These are phyloP conservation scores for Spilosoma lubricipeda DNA, from an alignment of 2,888 invertebrate genomes.

Conservation along the genomic window DNA sequence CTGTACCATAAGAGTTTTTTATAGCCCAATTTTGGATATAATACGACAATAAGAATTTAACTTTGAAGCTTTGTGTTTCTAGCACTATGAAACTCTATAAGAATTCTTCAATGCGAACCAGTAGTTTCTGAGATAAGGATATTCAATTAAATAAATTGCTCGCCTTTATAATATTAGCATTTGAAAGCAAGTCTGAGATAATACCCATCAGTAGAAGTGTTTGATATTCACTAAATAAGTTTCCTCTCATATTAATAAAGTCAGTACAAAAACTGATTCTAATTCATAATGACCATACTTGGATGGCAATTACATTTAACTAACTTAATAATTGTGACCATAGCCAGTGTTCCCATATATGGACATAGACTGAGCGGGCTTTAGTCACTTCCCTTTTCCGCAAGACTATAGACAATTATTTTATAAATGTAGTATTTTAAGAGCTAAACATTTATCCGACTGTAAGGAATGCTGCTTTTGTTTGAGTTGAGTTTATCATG, in stretches of 20 bases:
- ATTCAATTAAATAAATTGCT: no score
- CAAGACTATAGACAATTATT: constrained; percentile 29
- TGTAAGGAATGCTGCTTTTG: background rate
- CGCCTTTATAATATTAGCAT: no score
- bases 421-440: constrained; percentile 10
- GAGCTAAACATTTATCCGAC: constrained; percentile 6
- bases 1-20: background rate
- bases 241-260: constrained; percentile 25
- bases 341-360: constrained; percentile 30
- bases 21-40: no score
- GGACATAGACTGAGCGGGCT: constrained; percentile 18
- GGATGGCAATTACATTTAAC: constrained; percentile 43
- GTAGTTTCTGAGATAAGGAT: no score
- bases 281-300: constrained; percentile 46
- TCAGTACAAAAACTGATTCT: constrained; percentile 38
- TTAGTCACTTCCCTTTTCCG: constrained; percentile 49
- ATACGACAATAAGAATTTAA: no score
- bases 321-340: constrained; percentile 47
- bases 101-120: no score
- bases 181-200: no score
- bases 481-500: background rate
- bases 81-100: no score
- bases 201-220: background rate
- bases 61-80: no score
- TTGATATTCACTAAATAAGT: background rate